Evolutionary conservation across 2,797 vertebrate genomes (phyloP).

Genomic region (Danio choprae): DNA sequence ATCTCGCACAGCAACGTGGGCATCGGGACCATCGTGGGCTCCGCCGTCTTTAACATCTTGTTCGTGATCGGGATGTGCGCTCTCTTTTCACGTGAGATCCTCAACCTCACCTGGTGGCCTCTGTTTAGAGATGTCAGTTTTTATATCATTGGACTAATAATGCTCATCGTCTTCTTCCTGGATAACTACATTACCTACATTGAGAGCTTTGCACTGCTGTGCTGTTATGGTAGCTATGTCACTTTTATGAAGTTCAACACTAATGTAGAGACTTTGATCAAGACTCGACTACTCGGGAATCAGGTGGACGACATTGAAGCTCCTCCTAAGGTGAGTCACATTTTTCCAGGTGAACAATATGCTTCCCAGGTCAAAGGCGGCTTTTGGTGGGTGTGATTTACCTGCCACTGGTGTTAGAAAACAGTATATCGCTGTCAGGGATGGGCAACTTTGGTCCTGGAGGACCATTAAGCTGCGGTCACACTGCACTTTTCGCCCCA

Average conservation of each 20-base stretch:
- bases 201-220: constrained; percentile 88
- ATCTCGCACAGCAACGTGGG: constrained; percentile 96
- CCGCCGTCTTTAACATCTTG: constrained; percentile 96
- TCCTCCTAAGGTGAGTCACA: constrained; percentile 87
- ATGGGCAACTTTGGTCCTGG: no score
- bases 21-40: constrained; percentile 97
- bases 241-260: constrained; percentile 97
- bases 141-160: constrained; percentile 92
- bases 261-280: constrained; percentile 84
- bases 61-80: constrained; percentile 99
- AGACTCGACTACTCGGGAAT: constrained; percentile 83
- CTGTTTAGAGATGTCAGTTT: constrained; percentile 96
- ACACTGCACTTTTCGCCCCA: no score
- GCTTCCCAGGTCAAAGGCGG: constrained; percentile 6
- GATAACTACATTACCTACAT: constrained; percentile 89
- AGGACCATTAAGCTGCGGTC: no score
- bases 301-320: constrained; percentile 86
- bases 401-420: constrained; percentile 6
- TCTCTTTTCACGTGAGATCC: constrained; percentile 93
- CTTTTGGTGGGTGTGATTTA: constrained; percentile 2
- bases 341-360: neutral
- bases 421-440: neutral
- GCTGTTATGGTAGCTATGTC: constrained; percentile 87
- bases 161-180: constrained; percentile 96
- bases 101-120: constrained; percentile 98